Conservation (phyloP, 2,888 invertebrate species). For the Diogma glabrata region DNA sequence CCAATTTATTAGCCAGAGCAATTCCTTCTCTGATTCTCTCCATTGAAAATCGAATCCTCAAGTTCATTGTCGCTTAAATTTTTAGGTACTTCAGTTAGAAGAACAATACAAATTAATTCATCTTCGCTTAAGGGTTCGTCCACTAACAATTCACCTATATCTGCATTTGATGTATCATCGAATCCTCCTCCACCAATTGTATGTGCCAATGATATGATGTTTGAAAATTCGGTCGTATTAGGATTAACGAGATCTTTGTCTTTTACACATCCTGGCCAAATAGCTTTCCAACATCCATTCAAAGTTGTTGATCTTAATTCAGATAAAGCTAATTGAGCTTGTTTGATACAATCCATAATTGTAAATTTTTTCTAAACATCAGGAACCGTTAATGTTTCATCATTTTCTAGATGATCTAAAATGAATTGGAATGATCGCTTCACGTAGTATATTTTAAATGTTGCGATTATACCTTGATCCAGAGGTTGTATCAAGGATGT, state of each 20-base stretch:
- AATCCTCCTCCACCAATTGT: slow-evolving; percentile 10
- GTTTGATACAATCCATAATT: not conserved
- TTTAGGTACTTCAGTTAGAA: not conserved
- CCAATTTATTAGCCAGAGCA: not conserved
- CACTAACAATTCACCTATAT: not conserved
- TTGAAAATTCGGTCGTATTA: slow-evolving; percentile 5
- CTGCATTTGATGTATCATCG: slow-evolving; percentile 6
- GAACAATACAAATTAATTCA: not conserved
- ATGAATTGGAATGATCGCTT: not conserved
- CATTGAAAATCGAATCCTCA: not conserved
- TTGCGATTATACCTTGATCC: not conserved
- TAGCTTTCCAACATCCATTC: not conserved
- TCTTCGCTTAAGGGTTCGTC: not conserved
- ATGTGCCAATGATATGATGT: not conserved
- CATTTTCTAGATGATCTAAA: not conserved
- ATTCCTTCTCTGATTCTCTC: not conserved
- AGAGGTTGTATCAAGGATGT: not conserved
- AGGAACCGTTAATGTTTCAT: not conserved
- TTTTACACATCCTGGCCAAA: not conserved
- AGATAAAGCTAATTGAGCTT: not conserved
- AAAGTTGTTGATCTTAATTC: not conserved
- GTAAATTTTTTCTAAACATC: not conserved
- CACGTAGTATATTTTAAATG: not conserved
- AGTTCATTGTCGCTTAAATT: not conserved
- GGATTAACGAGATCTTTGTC: slow-evolving; percentile 1